A percentile compares a stretch with the other conserved stretches of the same genome.
These are phyloP conservation scores for Nematopogon swammerdamellus DNA, from an alignment of 2,888 invertebrate species.

Conservation along the genomic window DNA sequence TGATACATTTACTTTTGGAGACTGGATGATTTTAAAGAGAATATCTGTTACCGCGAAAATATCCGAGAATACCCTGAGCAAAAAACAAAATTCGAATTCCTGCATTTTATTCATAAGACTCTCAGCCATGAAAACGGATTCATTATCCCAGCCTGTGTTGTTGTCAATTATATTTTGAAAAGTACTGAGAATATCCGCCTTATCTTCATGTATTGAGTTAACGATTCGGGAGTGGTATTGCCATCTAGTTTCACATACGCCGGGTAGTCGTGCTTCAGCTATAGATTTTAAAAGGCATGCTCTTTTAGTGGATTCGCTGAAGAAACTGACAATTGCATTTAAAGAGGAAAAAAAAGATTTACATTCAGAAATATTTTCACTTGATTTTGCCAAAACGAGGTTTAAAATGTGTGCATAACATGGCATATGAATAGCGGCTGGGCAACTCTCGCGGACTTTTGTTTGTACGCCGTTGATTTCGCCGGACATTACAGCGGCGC, in stretches of 20 bases:
- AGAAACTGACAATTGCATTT: slow-evolving; percentile 10
- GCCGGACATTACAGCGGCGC: slow-evolving; percentile 13
- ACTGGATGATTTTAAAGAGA: slow-evolving; percentile 5
- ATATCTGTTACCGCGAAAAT: slow-evolving; percentile 6
- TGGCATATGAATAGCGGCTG: slow-evolving; percentile 14
- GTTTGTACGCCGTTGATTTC: slow-evolving; percentile 15
- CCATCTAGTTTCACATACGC: slow-evolving; percentile 12
- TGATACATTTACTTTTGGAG: neutral
- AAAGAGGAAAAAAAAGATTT: no score
- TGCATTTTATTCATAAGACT: slow-evolving; percentile 4
- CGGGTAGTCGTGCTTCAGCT: slow-evolving; percentile 9
- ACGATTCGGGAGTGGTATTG: slow-evolving; percentile 11
- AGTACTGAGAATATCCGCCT: neutral
- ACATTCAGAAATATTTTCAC: no score
- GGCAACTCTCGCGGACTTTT: slow-evolving; percentile 13
- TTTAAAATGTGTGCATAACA: slow-evolving; percentile 15
- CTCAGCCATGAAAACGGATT: slow-evolving; percentile 3
- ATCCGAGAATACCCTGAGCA: slow-evolving; percentile 3
- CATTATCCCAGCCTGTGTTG: slow-evolving; percentile 1
- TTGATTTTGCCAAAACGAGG: slow-evolving; percentile 8
- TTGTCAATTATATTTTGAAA: slow-evolving; percentile 1
- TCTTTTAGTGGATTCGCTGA: slow-evolving; percentile 14
- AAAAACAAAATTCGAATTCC: slow-evolving; percentile 4
- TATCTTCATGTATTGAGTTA: slow-evolving; percentile 9
- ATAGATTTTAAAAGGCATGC: slow-evolving; percentile 7